A percentile compares a stretch with the other conserved stretches of the same genome.
These are phyloP conservation scores for Chloromyia formosa DNA, from an alignment of 2,888 invertebrate species.

Conservation along the genomic window DNA sequence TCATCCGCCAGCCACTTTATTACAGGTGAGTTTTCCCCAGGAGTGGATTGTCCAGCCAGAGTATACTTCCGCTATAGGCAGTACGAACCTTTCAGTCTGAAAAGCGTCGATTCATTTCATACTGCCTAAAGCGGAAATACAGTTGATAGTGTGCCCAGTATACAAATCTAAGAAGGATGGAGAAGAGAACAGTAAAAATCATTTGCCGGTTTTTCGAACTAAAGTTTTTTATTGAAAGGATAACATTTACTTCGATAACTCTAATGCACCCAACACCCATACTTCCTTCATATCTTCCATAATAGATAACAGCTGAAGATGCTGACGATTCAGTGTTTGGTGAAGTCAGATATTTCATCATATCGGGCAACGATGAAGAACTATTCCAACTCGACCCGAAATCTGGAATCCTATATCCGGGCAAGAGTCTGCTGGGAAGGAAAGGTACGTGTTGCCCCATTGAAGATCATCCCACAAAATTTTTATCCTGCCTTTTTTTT, in stretches of 20 bases:
- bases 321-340: conserved; percentile 82
- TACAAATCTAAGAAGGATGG: neutral
- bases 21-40: conserved; percentile 68
- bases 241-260: no score
- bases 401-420: conserved; percentile 84
- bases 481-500: conserved; percentile 53
- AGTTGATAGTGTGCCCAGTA: neutral
- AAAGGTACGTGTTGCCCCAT: conserved; percentile 53
- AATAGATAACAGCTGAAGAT: conserved; percentile 77
- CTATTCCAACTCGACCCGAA: conserved; percentile 77
- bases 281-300: no score
- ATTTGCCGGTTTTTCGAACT: no score
- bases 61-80: no score
- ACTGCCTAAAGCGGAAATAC: no score
- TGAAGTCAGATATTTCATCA: conserved; percentile 78
- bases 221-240: no score
- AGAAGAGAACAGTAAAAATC: no score
- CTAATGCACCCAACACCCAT: no score
- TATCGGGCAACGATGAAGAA: conserved; percentile 73
- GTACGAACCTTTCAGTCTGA: no score
- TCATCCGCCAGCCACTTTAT: conserved; percentile 81
- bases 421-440: conserved; percentile 74
- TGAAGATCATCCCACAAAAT: neutral
- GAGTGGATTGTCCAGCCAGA: no score
- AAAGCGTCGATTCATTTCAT: no score